Conservation (phyloP, 2,113 vertebrate species). For the Acrocephalus arundinaceus region DNA sequence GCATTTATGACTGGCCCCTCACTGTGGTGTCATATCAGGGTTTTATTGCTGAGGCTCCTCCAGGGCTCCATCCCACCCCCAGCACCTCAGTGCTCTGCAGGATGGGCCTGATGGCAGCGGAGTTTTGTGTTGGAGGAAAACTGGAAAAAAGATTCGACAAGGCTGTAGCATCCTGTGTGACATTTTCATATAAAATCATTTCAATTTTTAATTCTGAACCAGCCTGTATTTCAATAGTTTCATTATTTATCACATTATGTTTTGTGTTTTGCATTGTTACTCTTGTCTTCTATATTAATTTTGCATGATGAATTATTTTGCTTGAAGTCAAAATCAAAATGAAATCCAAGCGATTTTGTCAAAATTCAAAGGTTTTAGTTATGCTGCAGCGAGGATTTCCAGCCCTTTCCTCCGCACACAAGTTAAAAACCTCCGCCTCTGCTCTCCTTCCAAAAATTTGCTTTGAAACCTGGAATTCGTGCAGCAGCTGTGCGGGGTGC, state of each 20-base stretch:
- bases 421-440: neutral
- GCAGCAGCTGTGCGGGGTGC: neutral
- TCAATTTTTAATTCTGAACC: conserved; percentile 36
- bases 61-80: neutral
- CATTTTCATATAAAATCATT: neutral
- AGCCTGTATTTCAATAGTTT: conserved; percentile 31
- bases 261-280: conserved; percentile 34
- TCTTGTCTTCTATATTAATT: conserved; percentile 36
- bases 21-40: too few species aligned
- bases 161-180: neutral
- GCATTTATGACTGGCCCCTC: neutral
- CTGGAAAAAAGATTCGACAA: neutral
- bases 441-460: neutral
- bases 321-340: conserved; percentile 19
- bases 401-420: neutral
- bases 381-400: neutral
- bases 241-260: conserved; percentile 50
- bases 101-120: neutral
- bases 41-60: neutral
- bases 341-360: conserved; percentile 2
- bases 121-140: neutral
- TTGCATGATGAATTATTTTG: conserved; percentile 47
- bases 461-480: neutral
- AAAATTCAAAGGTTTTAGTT: neutral
- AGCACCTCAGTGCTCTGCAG: accelerated